phyloP scores from a whole-genome alignment of 2,888 invertebrate genomes.

The Diaprepes abbreviatus region DNA sequence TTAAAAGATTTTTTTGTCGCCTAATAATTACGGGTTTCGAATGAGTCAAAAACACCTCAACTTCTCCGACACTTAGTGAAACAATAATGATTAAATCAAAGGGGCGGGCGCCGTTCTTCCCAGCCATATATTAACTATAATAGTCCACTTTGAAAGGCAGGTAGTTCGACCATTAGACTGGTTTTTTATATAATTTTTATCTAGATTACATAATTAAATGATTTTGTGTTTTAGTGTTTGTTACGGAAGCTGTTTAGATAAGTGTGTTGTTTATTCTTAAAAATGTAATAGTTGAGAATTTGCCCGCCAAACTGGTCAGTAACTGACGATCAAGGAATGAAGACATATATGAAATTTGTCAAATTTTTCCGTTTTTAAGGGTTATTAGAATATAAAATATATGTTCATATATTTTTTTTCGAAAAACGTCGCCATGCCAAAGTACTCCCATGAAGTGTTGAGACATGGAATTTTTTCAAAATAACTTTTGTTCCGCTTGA shows the following conservation, averaged over 20 bases:
- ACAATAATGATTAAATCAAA: constrained; percentile 32
- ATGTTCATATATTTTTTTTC: too few species aligned
- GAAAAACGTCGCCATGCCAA: too few species aligned
- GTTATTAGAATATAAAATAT: too few species aligned
- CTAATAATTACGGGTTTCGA: background rate
- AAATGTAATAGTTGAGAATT: too few species aligned
- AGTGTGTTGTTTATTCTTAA: background rate
- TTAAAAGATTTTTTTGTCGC: constrained; percentile 7
- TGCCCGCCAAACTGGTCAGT: too few species aligned
- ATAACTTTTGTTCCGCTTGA: too few species aligned
- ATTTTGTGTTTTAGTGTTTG: constrained; percentile 10
- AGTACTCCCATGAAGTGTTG: too few species aligned
- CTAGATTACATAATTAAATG: constrained; percentile 21
- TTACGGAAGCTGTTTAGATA: constrained; percentile 14
- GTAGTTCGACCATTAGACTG: constrained; percentile 21
- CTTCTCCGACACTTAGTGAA: constrained; percentile 20
- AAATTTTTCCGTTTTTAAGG: too few species aligned
- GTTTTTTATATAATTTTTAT: constrained; percentile 5
- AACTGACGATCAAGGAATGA: too few species aligned
- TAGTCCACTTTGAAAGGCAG: constrained; percentile 25
- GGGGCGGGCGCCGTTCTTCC: background rate
- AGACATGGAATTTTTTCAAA: too few species aligned
- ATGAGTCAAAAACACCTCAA: constrained; percentile 4
- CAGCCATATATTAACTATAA: constrained; percentile 30
- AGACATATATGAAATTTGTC: too few species aligned